A percentile compares a stretch with the other conserved stretches of the same genome.
These are phyloP conservation scores for Drosophila macrospina DNA, from an alignment of 2,888 invertebrate genomes.

Conservation along the genomic window DNA sequence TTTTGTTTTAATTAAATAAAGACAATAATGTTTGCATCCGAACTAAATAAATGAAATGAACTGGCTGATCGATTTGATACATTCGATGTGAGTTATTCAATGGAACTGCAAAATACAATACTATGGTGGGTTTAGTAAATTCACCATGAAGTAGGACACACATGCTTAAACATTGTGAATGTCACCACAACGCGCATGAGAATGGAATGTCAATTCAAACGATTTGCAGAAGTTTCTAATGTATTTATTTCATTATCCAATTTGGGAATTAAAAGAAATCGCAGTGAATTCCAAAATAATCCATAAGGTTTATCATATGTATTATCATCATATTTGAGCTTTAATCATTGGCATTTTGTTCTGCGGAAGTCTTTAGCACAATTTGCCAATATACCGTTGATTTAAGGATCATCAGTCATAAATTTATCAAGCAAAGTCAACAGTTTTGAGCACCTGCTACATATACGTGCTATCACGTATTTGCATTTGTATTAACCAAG, in stretches of 20 bases:
- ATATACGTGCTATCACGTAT: slow-evolving; percentile 19
- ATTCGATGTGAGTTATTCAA: too few relatives aligned
- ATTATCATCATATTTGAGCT: neutral
- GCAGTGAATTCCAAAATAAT: neutral
- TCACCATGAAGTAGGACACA: too few relatives aligned
- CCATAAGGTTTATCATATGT: neutral
- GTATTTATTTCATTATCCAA: neutral
- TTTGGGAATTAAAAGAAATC: neutral
- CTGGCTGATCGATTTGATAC: too few relatives aligned
- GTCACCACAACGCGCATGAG: too few relatives aligned
- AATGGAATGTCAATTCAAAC: too few relatives aligned
- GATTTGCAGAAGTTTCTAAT: neutral
- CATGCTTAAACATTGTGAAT: too few relatives aligned
- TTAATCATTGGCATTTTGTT: neutral
- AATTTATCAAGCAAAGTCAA: slow-evolving; percentile 26
- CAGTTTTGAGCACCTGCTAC: slow-evolving; percentile 22
- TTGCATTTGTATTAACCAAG: slow-evolving; percentile 9
- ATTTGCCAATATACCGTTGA: slow-evolving; percentile 6
- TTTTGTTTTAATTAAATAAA: too few relatives aligned
- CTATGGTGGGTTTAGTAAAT: too few relatives aligned
- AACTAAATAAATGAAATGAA: too few relatives aligned
- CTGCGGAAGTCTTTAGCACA: neutral
- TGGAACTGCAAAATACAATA: too few relatives aligned
- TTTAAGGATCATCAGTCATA: slow-evolving; percentile 18
- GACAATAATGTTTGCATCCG: too few relatives aligned